A percentile compares a stretch with the other conserved stretches of the same genome.
Conservation (phyloP, 1,140 invertebrate species). For the Tenebrio molitor region DNA sequence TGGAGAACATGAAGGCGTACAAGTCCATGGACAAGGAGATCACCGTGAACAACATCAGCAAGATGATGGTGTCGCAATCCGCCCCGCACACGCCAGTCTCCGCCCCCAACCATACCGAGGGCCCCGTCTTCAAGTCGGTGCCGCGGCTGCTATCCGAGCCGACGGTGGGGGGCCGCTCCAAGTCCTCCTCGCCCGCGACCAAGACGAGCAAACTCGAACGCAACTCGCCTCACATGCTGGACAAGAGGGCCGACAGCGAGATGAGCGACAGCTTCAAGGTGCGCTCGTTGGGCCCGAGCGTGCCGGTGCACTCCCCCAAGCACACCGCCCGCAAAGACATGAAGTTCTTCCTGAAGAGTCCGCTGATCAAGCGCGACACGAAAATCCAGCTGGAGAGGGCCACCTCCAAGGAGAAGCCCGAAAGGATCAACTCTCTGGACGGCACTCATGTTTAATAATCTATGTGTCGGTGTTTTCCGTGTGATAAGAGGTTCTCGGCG, state of each 20-base stretch:
- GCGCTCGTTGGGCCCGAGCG: slow-evolving; percentile 55
- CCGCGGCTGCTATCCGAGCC: slow-evolving; percentile 64
- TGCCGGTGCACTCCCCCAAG: slow-evolving; percentile 62
- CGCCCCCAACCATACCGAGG: slow-evolving; percentile 54
- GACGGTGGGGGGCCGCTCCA: slow-evolving; percentile 56
- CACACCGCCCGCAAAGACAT: slow-evolving; percentile 57
- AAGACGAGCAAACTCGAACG: slow-evolving; percentile 51
- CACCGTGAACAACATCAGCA: slow-evolving; percentile 55
- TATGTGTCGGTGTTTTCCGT: slow-evolving; percentile 4
- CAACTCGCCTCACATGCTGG: slow-evolving; percentile 46
- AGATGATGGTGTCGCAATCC: slow-evolving; percentile 63
- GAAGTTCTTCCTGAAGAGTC: slow-evolving; percentile 62
- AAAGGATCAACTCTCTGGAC: slow-evolving; percentile 58
- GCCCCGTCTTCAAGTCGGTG: slow-evolving; percentile 56
- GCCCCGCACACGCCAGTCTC: slow-evolving; percentile 65
- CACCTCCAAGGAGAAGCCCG: slow-evolving; percentile 48
- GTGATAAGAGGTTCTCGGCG: not conserved
- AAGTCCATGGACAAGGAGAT: slow-evolving; percentile 61
- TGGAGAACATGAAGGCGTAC: slow-evolving; percentile 59
- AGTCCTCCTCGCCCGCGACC: slow-evolving; percentile 46
- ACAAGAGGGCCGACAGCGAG: slow-evolving; percentile 45
- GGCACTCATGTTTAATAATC: slow-evolving; percentile 58
- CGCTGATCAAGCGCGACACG: slow-evolving; percentile 59
- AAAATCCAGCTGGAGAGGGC: slow-evolving; percentile 58
- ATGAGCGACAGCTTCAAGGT: slow-evolving; percentile 52